Conservation (phyloP, 2,888 invertebrate species). For the Luperina nickerlii region DNA sequence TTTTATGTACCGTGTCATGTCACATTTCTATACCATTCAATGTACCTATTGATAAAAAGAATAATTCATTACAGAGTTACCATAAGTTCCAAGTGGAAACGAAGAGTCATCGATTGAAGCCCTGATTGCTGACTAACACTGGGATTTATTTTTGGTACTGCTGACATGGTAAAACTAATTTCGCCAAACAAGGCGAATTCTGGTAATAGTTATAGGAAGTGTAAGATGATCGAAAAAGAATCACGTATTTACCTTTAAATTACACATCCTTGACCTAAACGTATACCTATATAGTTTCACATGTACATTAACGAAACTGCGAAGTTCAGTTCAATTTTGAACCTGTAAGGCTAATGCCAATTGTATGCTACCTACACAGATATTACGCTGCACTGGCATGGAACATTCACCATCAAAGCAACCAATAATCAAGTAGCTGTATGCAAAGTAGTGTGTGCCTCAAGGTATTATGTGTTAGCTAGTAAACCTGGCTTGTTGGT, state of each 20-base stretch:
- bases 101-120: neutral
- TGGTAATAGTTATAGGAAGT: conserved; percentile 1
- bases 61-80: neutral
- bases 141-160: neutral
- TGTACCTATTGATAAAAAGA: conserved; percentile 13
- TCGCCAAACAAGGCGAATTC: neutral
- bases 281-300: conserved; percentile 34
- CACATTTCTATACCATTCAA: conserved; percentile 6
- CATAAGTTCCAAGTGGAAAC: neutral
- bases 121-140: neutral
- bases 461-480: conserved; percentile 41
- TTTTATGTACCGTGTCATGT: conserved; percentile 33
- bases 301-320: conserved; percentile 38
- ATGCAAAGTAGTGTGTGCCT: conserved; percentile 38
- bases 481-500: conserved; percentile 20
- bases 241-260: conserved; percentile 12
- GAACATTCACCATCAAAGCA: conserved; percentile 58
- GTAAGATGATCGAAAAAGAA: conserved; percentile 12
- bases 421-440: conserved; percentile 53
- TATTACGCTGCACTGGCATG: conserved; percentile 59
- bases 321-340: conserved; percentile 54
- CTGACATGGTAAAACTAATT: conserved; percentile 12
- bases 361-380: conserved; percentile 61
- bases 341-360: conserved; percentile 55
- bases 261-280: conserved; percentile 33